phyloP scores from a whole-genome alignment of 1,140 invertebrate species.

The Pseudomyrmex gracilis region DNA sequence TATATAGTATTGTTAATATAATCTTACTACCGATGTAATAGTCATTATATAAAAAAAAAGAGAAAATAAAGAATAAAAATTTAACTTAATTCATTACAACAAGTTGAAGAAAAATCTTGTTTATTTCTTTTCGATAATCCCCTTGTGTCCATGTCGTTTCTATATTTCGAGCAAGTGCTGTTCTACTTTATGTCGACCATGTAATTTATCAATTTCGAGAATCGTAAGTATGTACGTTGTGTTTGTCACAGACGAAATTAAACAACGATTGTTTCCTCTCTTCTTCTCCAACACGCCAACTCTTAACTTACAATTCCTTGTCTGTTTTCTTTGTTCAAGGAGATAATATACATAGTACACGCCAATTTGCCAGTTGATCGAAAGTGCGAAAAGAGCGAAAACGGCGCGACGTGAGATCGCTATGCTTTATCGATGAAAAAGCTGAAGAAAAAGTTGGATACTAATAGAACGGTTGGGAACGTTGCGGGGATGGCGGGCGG shows the following conservation, averaged over 20 bases:
- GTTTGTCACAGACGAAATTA: neutral
- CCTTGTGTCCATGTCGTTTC: too few relatives aligned
- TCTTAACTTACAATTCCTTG: neutral
- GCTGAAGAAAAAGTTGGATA: constrained; percentile 74
- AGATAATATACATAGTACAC: neutral
- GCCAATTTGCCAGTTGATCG: neutral
- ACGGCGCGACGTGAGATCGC: constrained; percentile 41
- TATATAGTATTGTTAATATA: constrained; percentile 84
- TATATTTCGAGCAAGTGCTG: too few relatives aligned
- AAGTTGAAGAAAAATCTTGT: constrained; percentile 51
- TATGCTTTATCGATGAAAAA: constrained; percentile 75
- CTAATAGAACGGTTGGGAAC: constrained; percentile 21
- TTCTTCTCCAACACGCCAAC: neutral
- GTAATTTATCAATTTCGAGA: neutral
- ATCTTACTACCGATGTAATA: constrained; percentile 83
- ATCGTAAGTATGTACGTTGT: neutral
- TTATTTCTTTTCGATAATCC: too few relatives aligned
- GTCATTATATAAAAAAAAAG: constrained; percentile 81
- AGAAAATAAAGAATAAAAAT: constrained; percentile 73
- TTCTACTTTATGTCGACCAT: neutral
- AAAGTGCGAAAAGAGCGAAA: constrained; percentile 12
- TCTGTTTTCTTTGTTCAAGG: constrained; percentile 26
- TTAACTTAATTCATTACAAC: constrained; percentile 80
- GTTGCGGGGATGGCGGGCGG: constrained; percentile 72
- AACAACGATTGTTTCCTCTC: neutral